Evolutionary conservation across 53 echinoderm and acorn worm genomes (phyloP).

Genomic region (Patiria pectinifera): DNA sequence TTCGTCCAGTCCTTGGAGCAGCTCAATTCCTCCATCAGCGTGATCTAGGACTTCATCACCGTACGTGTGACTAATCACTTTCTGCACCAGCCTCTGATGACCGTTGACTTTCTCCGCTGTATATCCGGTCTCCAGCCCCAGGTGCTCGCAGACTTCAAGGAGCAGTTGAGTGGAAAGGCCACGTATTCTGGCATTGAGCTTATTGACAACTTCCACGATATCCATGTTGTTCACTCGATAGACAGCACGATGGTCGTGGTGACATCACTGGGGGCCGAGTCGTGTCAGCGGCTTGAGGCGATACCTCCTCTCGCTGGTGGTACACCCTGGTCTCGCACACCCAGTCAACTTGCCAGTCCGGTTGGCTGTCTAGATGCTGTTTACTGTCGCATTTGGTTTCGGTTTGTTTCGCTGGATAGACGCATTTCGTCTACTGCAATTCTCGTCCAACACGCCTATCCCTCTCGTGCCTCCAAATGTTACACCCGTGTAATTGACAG

Average conservation of each 20-base stretch:
- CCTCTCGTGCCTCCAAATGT: slow-evolving; percentile 52
- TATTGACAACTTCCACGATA: not conserved
- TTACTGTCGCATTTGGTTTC: not conserved
- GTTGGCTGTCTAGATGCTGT: not conserved
- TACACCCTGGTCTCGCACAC: slow-evolving; percentile 2
- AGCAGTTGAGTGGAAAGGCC: not conserved
- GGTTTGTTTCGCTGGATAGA: slow-evolving; percentile 1
- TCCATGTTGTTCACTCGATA: not conserved
- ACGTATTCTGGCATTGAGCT: not conserved
- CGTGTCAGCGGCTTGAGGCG: not conserved
- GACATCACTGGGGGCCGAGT: not conserved
- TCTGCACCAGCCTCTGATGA: not conserved
- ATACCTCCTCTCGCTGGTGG: not conserved
- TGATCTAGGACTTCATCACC: not conserved
- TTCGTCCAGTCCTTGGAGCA: not conserved
- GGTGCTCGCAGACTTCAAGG: not conserved
- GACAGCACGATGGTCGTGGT: not conserved
- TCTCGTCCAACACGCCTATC: not conserved
- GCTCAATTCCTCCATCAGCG: not conserved
- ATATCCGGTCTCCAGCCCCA: not conserved
- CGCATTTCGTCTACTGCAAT: not conserved
- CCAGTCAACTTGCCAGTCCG: not conserved
- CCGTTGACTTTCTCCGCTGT: not conserved
- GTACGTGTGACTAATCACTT: not conserved
- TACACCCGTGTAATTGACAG: not conserved